A percentile compares a stretch with the other conserved stretches of the same genome.
Conservation (phyloP, 37 sponge, comb jelly and placozoan species). For the Theonella swinhoei region DNA sequence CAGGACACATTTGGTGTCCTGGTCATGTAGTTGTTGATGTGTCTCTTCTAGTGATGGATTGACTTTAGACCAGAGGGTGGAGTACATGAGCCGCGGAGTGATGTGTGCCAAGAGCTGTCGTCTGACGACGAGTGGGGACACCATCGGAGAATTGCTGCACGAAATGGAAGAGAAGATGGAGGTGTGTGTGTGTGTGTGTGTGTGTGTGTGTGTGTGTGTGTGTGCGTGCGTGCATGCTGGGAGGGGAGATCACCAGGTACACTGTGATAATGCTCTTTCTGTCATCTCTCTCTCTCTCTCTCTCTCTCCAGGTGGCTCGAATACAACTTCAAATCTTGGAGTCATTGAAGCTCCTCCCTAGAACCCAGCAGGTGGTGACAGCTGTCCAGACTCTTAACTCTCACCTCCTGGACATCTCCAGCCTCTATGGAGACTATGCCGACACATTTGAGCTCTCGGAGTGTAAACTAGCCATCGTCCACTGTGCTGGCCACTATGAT, state of each 20-base stretch:
- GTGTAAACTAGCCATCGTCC: conserved; percentile 92
- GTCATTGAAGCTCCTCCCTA: conserved; percentile 20
- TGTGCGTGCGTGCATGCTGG: background rate
- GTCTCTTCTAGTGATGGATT: conserved; percentile 61
- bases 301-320: conserved; percentile 78
- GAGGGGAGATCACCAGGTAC: background rate
- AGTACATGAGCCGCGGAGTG: conserved; percentile 95
- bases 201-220: background rate
- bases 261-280: no score
- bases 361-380: background rate
- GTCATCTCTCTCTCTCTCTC: background rate
- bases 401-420: conserved; percentile 86
- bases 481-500: conserved; percentile 96
- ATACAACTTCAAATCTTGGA: conserved; percentile 72
- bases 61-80: conserved; percentile 79
- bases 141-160: conserved; percentile 88
- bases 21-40: no score
- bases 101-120: conserved; percentile 94
- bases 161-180: conserved; percentile 97
- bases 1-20: background rate
- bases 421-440: conserved; percentile 92
- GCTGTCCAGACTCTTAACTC: conserved; percentile 66
- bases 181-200: conserved; percentile 60
- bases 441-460: conserved; percentile 89
- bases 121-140: conserved; percentile 46